Base-by-base conservation (phyloP, 2,888 invertebrate genomes). In the Agrilus cyanescens region DNA sequence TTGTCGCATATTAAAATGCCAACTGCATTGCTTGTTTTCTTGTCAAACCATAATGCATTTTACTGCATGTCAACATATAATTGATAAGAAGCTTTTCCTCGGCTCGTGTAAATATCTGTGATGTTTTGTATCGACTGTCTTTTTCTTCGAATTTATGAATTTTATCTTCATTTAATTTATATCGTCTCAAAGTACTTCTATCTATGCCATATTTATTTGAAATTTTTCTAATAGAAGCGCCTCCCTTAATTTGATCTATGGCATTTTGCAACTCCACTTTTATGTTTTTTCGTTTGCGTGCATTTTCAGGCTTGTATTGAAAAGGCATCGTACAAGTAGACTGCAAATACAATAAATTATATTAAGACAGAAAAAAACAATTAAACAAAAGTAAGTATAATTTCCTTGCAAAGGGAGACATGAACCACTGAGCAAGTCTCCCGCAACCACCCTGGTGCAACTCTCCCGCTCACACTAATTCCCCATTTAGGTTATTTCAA, bases 21-120 rank as follows among this genome's bases (percentile, higher is more conserved):
- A 38, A 29, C 20, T 41, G 35, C 14, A 18, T 39, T 20, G 32
- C 39, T 12, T 35, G 13, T 35, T 41, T 29, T n/a, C 14, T 7
- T 3, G 32, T n/a, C n/a, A 41, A 25, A n/a, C 41, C 36, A 30
- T 20, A 41, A 41, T 41, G 36, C 29, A 41, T 41, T 13, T 35
- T 25, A 34, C 13, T 34, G 14, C 29, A 40, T 34, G 33, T 40
- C 29, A 40, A 25, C 15, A 40, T 20, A 34, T 34, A 40, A 29
- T 40, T 40, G 15, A 34, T 34, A 29, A 40, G 29, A 20, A 38
- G 20, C 16, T 38, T 30, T 31, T 36, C 38, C 13, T 38, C 13
- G 12, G 12, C 38, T 31, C 6, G 4, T 12, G 25, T 30, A 31
- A 38, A 38, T 14, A 38, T 34, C 15, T 38, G 20, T 30, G 15